phyloP scores from a whole-genome alignment of 1,140 invertebrate species.

The Drosophila tristis region DNA sequence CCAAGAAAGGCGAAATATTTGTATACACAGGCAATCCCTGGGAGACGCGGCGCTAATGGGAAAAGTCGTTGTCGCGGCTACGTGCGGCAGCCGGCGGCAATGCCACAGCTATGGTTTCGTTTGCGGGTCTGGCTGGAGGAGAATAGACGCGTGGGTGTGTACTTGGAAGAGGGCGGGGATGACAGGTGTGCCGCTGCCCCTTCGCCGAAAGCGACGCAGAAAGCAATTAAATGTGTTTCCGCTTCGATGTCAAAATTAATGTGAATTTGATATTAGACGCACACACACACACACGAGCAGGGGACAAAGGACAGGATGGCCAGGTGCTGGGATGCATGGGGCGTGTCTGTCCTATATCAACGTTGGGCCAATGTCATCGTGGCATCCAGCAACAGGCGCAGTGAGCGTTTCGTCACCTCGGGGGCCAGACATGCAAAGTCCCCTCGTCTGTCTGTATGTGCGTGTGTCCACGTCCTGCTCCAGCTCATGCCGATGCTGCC shows the following conservation, averaged over 20 bases:
- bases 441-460: slow-evolving; percentile 19
- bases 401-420: slow-evolving; percentile 56
- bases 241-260: slow-evolving; percentile 79
- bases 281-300: slow-evolving; percentile 27
- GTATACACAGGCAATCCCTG: slow-evolving; percentile 35
- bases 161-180: not conserved
- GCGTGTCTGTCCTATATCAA: slow-evolving; percentile 53
- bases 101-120: not conserved
- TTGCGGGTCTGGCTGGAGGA: not conserved
- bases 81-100: slow-evolving; percentile 16
- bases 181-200: not conserved
- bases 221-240: slow-evolving; percentile 82
- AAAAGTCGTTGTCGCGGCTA: slow-evolving; percentile 48
- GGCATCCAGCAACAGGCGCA: not conserved
- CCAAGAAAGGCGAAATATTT: slow-evolving; percentile 66
- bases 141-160: slow-evolving; percentile 1
- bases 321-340: slow-evolving; percentile 11
- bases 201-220: slow-evolving; percentile 26
- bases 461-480: slow-evolving; percentile 6
- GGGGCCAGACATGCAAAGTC: slow-evolving; percentile 58
- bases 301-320: slow-evolving; percentile 7
- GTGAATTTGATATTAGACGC: slow-evolving; percentile 76
- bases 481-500: too few species aligned
- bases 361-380: slow-evolving; percentile 46
- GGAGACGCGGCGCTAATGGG: slow-evolving; percentile 62